Conservation (phyloP, 2,797 vertebrate genomes). For the Rhynchotus rufescens region DNA sequence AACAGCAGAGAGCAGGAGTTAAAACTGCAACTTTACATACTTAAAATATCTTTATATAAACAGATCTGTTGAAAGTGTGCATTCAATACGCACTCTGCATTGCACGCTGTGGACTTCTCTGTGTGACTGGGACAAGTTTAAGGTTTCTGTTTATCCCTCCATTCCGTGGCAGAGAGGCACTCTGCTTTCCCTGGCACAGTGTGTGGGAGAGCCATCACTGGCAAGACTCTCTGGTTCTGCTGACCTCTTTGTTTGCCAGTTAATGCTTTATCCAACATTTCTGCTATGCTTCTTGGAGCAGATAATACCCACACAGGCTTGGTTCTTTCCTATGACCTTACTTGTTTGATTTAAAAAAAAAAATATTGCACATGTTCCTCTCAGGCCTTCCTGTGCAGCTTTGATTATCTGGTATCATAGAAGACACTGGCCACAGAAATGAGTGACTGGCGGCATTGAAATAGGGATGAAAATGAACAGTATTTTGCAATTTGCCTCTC, state of each 20-base stretch:
- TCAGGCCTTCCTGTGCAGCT: background rate
- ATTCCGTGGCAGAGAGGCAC: background rate
- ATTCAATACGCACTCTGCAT: background rate
- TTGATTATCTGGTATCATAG: background rate
- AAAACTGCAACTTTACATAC: background rate
- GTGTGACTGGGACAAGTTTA: background rate
- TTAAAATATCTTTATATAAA: background rate
- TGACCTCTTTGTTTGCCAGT: background rate
- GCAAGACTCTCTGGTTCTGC: background rate
- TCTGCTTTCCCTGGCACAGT: background rate
- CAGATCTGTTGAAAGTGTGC: background rate
- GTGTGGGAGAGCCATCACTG: background rate
- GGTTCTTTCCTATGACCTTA: background rate
- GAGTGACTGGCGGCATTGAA: background rate
- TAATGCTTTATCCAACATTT: background rate
- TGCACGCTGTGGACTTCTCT: background rate
- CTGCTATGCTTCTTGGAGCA: background rate
- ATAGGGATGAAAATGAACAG: background rate
- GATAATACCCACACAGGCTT: background rate
- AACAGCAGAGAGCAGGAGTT: background rate
- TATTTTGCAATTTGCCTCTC: background rate
- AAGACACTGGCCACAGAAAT: background rate
- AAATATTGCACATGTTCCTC: background rate
- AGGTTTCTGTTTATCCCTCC: slow-evolving; percentile 5
- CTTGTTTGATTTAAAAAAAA: background rate